phyloP scores from a whole-genome alignment of 2,113 vertebrate genomes.

The Atractosteus spatula region DNA sequence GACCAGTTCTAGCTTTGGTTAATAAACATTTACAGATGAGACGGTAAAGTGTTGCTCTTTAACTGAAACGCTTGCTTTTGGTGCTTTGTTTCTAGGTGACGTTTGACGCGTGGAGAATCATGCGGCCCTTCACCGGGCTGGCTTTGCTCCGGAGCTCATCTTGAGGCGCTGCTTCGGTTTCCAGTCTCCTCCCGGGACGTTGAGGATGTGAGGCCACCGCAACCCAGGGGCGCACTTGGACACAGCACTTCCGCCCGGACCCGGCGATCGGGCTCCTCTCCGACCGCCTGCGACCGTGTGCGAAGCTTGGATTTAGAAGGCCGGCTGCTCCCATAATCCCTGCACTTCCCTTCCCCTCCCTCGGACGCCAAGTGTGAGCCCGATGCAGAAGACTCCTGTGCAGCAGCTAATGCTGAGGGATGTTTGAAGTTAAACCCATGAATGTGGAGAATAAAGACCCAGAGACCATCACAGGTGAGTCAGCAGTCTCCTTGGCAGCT shows the following conservation, averaged over 20 bases:
- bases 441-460: constrained; percentile 74
- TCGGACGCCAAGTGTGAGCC: neutral
- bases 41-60: neutral
- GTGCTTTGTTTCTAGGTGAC: neutral
- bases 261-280: no score
- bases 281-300: constrained; percentile 1
- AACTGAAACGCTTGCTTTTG: neutral
- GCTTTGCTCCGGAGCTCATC: neutral
- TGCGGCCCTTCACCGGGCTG: no score
- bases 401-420: constrained; percentile 54
- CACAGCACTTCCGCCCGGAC: no score
- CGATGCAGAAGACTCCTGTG: neutral
- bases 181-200: neutral
- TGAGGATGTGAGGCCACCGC: neutral
- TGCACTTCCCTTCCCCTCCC: neutral
- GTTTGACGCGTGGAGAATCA: no score
- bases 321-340: no score
- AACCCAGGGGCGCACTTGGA: neutral
- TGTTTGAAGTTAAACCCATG: constrained; percentile 81
- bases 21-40: neutral
- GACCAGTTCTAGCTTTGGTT: neutral
- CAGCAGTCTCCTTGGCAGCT: neutral
- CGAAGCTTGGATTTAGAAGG: no score
- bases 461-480: constrained; percentile 78
- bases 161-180: neutral